These are phyloP conservation scores for Turnix velox DNA, from an alignment of 2,113 vertebrate genomes.

Conservation along the genomic window DNA sequence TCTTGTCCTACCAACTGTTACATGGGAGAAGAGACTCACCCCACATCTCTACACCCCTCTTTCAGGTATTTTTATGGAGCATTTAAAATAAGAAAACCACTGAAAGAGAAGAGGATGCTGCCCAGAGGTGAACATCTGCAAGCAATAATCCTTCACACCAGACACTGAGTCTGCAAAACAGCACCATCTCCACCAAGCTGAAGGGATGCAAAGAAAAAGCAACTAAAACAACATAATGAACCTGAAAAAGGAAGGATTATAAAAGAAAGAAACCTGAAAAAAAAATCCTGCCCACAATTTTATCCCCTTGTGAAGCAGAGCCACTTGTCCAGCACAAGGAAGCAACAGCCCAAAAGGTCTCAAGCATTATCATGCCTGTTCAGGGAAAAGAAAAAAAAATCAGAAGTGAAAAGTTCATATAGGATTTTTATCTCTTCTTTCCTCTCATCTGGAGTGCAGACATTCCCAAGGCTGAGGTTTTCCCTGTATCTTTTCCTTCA, in stretches of 20 bases:
- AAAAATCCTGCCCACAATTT: not conserved
- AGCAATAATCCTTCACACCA: not conserved
- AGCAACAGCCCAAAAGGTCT: not conserved
- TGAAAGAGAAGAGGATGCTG: not conserved
- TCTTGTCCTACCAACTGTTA: no score
- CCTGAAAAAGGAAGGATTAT: not conserved
- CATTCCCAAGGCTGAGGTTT: not conserved
- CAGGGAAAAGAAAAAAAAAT: not conserved
- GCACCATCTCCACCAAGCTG: not conserved
- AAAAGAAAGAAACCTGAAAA: not conserved
- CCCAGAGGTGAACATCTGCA: not conserved
- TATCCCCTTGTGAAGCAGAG: not conserved
- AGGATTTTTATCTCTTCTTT: not conserved
- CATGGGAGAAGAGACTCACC: no score
- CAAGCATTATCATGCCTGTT: not conserved
- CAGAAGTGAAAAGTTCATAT: not conserved
- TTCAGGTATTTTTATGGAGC: no score
- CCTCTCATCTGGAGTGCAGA: not conserved
- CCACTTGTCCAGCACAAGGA: not conserved
- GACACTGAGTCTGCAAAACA: not conserved
- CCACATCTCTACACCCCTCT: no score
- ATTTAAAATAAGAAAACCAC: not conserved
- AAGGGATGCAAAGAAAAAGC: not conserved
- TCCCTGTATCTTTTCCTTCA: not conserved
- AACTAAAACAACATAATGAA: not conserved